Percentiles rank a stretch among this genome's conserved stretches.
Evolutionary conservation across 2,797 vertebrate species (phyloP).

Genomic region (Lagorchestes hirsutus): DNA sequence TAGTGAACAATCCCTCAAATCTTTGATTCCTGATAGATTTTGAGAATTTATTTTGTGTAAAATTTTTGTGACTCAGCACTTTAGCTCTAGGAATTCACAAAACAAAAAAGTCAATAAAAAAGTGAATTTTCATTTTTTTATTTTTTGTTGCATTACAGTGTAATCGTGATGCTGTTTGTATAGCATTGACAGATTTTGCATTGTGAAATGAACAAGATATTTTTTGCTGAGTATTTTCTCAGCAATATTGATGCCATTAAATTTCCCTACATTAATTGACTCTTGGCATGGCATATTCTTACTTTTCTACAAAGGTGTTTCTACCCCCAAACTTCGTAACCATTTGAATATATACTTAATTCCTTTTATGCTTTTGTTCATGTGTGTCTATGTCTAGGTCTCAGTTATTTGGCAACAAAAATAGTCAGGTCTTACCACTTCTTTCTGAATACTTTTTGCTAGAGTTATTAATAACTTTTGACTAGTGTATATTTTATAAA

Average conservation of each 20-base stretch:
- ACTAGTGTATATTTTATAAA: slow-evolving; percentile 1
- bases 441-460: neutral
- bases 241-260: neutral
- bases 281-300: neutral
- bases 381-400: neutral
- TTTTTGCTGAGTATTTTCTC: neutral
- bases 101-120: neutral
- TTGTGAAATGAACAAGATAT: neutral
- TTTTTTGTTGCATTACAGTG: neutral
- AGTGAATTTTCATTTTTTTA: neutral
- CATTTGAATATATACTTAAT: slow-evolving; percentile 15
- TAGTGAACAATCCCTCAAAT: neutral
- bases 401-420: neutral
- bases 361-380: slow-evolving; percentile 11
- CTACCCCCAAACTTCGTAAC: neutral
- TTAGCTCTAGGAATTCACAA: neutral
- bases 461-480: neutral
- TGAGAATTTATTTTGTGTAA: neutral
- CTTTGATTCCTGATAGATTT: neutral
- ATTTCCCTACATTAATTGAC: neutral
- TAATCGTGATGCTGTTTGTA: neutral
- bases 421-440: neutral
- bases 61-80: neutral
- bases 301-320: slow-evolving; percentile 30
- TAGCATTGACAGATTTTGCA: neutral